Conservation (phyloP, 1,140 invertebrate genomes). For the Colletes latitarsis region DNA sequence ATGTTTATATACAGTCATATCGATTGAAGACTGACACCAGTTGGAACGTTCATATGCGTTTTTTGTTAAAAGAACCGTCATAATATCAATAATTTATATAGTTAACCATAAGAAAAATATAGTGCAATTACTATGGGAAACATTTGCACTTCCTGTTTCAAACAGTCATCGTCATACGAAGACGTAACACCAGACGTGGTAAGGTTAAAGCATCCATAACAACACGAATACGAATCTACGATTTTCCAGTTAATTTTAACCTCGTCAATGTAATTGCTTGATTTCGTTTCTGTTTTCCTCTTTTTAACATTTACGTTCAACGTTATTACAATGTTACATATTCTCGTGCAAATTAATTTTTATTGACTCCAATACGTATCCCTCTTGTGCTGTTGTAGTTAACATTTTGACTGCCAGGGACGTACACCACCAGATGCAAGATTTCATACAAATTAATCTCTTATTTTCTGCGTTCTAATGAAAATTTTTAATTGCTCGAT, state of each 20-base stretch:
- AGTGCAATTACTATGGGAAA: constrained; percentile 59
- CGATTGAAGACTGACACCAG: background rate
- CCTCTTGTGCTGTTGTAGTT: background rate
- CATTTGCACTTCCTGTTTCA: constrained; percentile 61
- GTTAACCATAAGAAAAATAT: background rate
- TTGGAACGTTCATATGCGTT: background rate
- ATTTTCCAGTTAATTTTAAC: background rate
- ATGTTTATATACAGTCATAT: background rate
- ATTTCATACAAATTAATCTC: no score
- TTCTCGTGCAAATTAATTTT: no score
- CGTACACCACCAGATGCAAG: no score
- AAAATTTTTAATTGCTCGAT: no score
- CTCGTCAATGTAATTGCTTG: background rate
- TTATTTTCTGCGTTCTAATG: no score
- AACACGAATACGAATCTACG: background rate
- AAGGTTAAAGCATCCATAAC: constrained; percentile 14
- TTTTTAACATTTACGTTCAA: no score
- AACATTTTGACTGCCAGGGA: no score
- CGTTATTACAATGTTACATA: no score
- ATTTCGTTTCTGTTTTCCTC: background rate
- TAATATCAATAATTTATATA: background rate
- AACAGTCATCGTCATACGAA: constrained; percentile 65
- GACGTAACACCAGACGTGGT: constrained; percentile 71
- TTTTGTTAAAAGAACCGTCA: background rate
- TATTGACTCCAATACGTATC: no score